These are phyloP conservation scores for Apteryx owenii DNA, from an alignment of 2,113 vertebrate genomes.

Conservation along the genomic window DNA sequence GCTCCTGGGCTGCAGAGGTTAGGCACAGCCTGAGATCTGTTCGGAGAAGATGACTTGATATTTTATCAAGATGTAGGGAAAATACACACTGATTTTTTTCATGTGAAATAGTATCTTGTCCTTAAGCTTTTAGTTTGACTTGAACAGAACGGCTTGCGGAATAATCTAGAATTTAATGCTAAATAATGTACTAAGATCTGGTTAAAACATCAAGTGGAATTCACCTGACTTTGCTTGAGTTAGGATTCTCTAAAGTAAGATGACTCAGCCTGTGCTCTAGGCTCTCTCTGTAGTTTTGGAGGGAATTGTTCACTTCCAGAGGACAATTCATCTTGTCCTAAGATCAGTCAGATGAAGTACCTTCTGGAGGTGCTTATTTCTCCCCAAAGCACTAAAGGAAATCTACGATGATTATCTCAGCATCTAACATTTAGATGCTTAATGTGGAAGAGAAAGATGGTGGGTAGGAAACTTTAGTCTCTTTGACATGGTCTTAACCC, in stretches of 20 bases:
- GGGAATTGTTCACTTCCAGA: not conserved
- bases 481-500: not conserved
- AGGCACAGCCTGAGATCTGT: not conserved
- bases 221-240: not conserved
- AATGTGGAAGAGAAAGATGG: not conserved
- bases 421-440: not conserved
- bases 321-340: not conserved
- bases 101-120: not conserved
- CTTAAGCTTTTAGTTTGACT: not conserved
- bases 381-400: not conserved
- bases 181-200: not conserved
- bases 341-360: not conserved
- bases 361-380: not conserved
- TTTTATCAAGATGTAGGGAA: not conserved
- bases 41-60: not conserved
- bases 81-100: not conserved
- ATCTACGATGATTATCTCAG: not conserved
- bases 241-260: not conserved
- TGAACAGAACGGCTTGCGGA: not conserved
- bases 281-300: not conserved
- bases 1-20: not conserved
- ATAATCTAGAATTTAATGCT: not conserved
- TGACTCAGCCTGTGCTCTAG: not conserved
- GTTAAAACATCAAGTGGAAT: not conserved
- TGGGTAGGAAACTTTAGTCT: not conserved